A percentile compares a stretch with the other conserved stretches of the same genome.
Evolutionary conservation across 2,113 vertebrate genomes (phyloP).

Genomic region (Pitta sordida): DNA sequence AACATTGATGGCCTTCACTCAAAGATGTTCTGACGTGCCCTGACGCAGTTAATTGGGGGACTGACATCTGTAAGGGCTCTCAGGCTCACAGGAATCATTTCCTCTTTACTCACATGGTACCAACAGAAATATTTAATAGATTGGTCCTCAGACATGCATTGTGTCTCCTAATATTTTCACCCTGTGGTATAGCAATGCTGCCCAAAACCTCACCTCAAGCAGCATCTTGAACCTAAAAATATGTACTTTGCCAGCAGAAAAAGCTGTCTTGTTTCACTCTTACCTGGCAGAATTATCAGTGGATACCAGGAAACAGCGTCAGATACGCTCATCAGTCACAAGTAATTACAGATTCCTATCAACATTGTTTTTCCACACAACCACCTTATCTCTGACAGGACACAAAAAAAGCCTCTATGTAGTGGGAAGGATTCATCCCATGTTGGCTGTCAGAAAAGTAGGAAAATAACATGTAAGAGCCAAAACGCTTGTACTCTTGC

Average conservation of each 20-base stretch:
- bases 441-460: not conserved
- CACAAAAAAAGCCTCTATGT: not conserved
- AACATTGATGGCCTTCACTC: not conserved
- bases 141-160: not conserved
- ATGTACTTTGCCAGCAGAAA: not conserved
- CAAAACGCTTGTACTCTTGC: not conserved
- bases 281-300: not conserved
- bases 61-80: not conserved
- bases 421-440: not conserved
- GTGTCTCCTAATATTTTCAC: constrained; percentile 23
- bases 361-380: constrained; percentile 32
- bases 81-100: not conserved
- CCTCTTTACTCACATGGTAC: not conserved
- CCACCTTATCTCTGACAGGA: constrained; percentile 37
- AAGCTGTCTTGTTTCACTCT: not conserved
- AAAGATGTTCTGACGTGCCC: not conserved
- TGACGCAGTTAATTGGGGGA: constrained; percentile 3
- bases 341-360: constrained; percentile 47
- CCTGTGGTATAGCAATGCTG: not conserved
- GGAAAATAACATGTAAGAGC: not conserved
- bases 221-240: not conserved
- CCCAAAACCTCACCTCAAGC: not conserved
- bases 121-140: not conserved
- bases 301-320: constrained; percentile 18
- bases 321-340: constrained; percentile 38